Evolutionary conservation across 2,888 invertebrate species (phyloP).

Genomic region (Meghimatium bilineatum): DNA sequence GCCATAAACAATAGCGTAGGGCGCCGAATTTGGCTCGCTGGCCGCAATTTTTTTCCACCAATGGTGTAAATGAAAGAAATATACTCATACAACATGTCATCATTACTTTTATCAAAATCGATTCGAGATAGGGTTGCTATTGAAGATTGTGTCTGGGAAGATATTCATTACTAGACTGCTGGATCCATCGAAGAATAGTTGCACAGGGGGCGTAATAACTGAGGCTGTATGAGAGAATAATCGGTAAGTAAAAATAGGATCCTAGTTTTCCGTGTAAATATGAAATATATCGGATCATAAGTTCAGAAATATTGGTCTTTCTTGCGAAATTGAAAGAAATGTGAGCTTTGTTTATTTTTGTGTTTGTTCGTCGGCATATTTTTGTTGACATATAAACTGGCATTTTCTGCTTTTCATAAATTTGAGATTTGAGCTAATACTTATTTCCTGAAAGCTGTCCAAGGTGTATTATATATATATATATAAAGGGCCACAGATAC

Average conservation of each 20-base stretch:
- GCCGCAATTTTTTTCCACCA: too few relatives aligned
- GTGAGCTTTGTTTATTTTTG: background rate
- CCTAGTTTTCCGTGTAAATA: background rate
- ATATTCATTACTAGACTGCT: background rate
- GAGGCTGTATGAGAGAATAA: background rate
- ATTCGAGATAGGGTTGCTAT: constrained; percentile 1
- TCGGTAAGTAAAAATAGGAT: background rate
- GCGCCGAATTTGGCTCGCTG: too few relatives aligned
- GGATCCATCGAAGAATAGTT: background rate
- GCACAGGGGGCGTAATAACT: background rate
- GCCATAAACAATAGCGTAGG: too few relatives aligned
- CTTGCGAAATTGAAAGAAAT: background rate
- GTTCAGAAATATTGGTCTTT: background rate
- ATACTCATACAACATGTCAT: background rate
- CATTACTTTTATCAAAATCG: constrained; percentile 1
- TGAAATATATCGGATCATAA: background rate
- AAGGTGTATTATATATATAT: too few relatives aligned
- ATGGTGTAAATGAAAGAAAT: too few relatives aligned
- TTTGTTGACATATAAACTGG: too few relatives aligned
- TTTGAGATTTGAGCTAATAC: too few relatives aligned
- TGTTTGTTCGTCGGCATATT: background rate
- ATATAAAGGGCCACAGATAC: too few relatives aligned
- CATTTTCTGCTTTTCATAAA: too few relatives aligned
- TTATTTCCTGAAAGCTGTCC: too few relatives aligned
- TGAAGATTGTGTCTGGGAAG: background rate